Evolutionary conservation across 1,140 invertebrate species (phyloP).

Genomic region (Leptinotarsa texana): DNA sequence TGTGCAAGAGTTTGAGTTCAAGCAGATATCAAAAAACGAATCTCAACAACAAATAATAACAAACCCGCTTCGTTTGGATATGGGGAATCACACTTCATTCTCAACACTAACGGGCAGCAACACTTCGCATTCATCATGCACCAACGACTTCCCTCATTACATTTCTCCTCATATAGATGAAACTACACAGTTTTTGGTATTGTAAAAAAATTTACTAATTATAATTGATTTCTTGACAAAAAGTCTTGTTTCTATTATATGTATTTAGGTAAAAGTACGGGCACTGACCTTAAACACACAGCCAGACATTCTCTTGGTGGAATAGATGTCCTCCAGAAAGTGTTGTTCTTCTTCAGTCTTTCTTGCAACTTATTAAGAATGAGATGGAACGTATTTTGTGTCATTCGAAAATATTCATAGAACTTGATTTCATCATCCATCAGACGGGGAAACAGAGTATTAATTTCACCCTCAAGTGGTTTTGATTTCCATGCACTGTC

Average conservation of each 20-base stretch:
- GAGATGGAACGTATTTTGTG: constrained; percentile 16
- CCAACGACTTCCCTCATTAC: no score
- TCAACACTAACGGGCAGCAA: no score
- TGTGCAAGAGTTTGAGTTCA: constrained; percentile 26
- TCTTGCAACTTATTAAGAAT: constrained; percentile 18
- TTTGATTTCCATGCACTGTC: constrained; percentile 28
- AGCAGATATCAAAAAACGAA: constrained; percentile 1
- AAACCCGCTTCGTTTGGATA: neutral
- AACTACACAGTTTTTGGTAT: no score
- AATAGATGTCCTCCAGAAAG: constrained; percentile 30
- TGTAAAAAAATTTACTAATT: no score
- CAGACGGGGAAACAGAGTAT: constrained; percentile 27
- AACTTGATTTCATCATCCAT: constrained; percentile 33
- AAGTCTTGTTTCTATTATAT: neutral
- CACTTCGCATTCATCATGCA: no score
- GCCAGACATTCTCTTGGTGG: neutral
- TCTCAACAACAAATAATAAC: neutral
- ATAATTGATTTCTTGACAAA: no score
- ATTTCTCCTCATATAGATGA: no score
- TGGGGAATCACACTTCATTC: no score
- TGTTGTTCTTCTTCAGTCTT: neutral
- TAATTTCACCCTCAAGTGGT: constrained; percentile 24
- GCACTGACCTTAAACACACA: constrained; percentile 24
- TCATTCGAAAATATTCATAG: constrained; percentile 31
- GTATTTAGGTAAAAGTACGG: constrained; percentile 37